Evolutionary conservation across 2,113 vertebrate genomes (phyloP).

Genomic region (Diadophis punctatus): DNA sequence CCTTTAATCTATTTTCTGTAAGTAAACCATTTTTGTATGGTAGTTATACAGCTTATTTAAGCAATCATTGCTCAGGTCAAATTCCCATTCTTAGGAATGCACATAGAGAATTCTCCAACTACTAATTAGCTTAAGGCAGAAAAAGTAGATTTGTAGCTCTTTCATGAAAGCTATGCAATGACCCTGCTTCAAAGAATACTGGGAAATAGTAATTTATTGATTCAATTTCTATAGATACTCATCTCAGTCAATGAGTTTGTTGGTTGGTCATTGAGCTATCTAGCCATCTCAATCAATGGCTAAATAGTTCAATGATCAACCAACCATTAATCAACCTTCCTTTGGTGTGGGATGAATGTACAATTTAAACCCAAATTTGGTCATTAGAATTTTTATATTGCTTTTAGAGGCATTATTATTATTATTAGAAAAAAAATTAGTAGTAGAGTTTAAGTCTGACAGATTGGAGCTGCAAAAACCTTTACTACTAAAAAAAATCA

Average conservation of each 20-base stretch:
- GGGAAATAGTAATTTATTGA: neutral
- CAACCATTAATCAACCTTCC: neutral
- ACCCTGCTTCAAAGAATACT: neutral
- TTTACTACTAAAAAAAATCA: neutral
- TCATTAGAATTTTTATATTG: neutral
- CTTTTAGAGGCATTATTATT: neutral
- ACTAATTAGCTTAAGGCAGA: neutral
- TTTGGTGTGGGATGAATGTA: neutral
- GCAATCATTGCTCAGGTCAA: neutral
- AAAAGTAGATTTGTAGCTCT: neutral
- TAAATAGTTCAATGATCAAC: neutral
- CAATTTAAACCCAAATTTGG: neutral
- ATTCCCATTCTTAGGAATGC: neutral
- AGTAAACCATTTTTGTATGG: neutral
- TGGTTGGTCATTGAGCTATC: neutral
- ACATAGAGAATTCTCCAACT: neutral
- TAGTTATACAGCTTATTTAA: neutral
- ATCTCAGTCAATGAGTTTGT: neutral
- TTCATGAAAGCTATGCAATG: neutral
- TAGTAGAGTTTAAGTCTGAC: neutral
- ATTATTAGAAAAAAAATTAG: neutral
- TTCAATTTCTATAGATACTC: neutral
- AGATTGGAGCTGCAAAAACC: neutral
- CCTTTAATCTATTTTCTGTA: neutral
- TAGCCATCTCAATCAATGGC: neutral